Conservation (phyloP, 2,888 invertebrate genomes). For the Chloroclysta siterata region DNA sequence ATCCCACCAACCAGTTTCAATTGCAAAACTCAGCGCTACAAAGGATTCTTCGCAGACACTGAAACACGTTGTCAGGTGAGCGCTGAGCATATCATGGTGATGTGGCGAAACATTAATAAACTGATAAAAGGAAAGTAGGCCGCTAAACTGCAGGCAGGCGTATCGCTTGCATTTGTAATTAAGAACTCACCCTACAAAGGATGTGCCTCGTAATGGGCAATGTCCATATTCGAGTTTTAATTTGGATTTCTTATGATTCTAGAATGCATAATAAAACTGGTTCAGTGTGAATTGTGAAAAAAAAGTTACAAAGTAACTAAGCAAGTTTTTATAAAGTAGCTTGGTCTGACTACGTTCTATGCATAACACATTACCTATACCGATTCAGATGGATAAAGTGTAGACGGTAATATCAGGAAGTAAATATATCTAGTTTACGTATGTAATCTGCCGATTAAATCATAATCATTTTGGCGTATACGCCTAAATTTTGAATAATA, state of each 20-base stretch:
- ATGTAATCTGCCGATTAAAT: too few species aligned
- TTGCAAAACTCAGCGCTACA: constrained; percentile 94
- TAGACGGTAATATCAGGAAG: constrained; percentile 15
- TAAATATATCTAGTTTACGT: not conserved
- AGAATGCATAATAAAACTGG: constrained; percentile 25
- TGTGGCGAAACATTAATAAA: not conserved
- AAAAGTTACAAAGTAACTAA: constrained; percentile 13
- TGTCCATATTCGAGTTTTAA: constrained; percentile 34
- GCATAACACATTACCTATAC: constrained; percentile 15
- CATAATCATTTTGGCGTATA: too few species aligned
- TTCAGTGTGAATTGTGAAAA: constrained; percentile 12
- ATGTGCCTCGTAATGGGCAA: constrained; percentile 42
- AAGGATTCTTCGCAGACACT: constrained; percentile 95
- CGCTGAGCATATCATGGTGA: constrained; percentile 20
- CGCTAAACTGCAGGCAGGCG: constrained; percentile 41
- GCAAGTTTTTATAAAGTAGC: constrained; percentile 10
- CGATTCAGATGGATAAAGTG: constrained; percentile 14
- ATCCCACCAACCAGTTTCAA: constrained; percentile 92
- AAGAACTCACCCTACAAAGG: constrained; percentile 42
- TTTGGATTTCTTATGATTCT: constrained; percentile 21
- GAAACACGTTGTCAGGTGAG: constrained; percentile 93
- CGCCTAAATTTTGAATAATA: too few species aligned
- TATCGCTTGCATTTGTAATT: constrained; percentile 44
- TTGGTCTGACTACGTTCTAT: constrained; percentile 8
- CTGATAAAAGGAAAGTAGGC: constrained; percentile 36